Evolutionary conservation across 2,113 vertebrate genomes (phyloP), one percentile per base, ranked within the genome.

Genomic region (Phylloscopus trochiloides): DNA sequence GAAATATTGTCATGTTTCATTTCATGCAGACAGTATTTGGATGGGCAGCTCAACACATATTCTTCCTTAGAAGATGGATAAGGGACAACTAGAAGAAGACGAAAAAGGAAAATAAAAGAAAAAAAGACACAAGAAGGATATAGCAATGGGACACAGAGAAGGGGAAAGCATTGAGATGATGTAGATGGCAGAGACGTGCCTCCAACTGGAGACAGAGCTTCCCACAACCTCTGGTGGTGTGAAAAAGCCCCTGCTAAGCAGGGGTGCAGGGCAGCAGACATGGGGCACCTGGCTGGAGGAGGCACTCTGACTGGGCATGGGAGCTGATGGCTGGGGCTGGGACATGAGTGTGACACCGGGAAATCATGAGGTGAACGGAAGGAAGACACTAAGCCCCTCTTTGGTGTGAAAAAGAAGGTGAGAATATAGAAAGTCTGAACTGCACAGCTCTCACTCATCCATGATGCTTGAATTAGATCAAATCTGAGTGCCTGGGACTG

Each of bases 401-500:
- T 47, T n/a, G 40, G 24, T n/a, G n/a, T 17, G n/a, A 65, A 48
- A 66, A 84, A 50, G 25, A 61, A 73, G 7, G 47, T 74, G 67
- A 77, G 19, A 66, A 32, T 59, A 59, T 0, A 66, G n/a, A 43
- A 74, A 74, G 32, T 50, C 43, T 59, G 38, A 59, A 67, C 20
- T n/a, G 16, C 0, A 2, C 14, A 54, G 12, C 21, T 57, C 47
- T 84, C 18, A 20, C 45, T 91, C 40, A 83, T 24, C 85, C 80
- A 17, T 22, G 32, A 31, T 84, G 72, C 45, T 36, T 81, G 57
- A 75, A 65, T 7, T 19, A 88, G 47, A 86, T 32, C 67, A 87
- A 89, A 83, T 72, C 72, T 79, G 76, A 86, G 62, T 40, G n/a
- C 61, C 43, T 71, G 79, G 43, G 48, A 94, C 20, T 52, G 65